A percentile compares a stretch with the other conserved stretches of the same genome.
Evolutionary conservation across 2,888 invertebrate species (phyloP).

Genomic region (Leptura quadrifasciata): DNA sequence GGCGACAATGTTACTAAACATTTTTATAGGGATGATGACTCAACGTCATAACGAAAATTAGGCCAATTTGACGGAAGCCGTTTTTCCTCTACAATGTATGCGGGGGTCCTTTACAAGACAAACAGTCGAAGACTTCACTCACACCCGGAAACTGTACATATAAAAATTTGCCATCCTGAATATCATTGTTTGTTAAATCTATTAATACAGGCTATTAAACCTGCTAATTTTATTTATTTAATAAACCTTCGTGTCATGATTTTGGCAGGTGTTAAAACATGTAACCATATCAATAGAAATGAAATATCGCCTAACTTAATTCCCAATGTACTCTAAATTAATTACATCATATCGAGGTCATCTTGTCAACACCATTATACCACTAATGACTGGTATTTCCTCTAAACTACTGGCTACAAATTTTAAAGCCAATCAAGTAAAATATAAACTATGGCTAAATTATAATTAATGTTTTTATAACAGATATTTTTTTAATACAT

Average conservation of each 20-base stretch:
- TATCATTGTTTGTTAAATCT: too few relatives aligned
- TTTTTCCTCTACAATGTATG: too few relatives aligned
- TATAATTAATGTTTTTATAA: not conserved
- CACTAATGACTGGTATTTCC: constrained; percentile 33
- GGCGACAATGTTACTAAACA: too few relatives aligned
- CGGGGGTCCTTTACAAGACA: too few relatives aligned
- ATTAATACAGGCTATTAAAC: too few relatives aligned
- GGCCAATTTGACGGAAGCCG: too few relatives aligned
- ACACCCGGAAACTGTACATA: too few relatives aligned
- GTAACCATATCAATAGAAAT: not conserved
- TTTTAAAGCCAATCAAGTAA: constrained; percentile 18
- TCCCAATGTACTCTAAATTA: not conserved
- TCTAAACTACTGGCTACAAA: constrained; percentile 13
- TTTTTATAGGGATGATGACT: too few relatives aligned
- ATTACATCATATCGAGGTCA: constrained; percentile 27
- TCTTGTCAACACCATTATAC: constrained; percentile 32
- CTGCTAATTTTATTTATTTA: too few relatives aligned
- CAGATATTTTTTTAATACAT: not conserved
- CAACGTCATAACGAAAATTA: too few relatives aligned
- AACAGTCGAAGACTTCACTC: too few relatives aligned
- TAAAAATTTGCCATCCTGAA: too few relatives aligned
- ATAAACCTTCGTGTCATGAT: not conserved
- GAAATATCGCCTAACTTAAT: not conserved
- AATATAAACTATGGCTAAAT: constrained; percentile 11
- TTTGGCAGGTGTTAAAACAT: not conserved